Conservation (phyloP, 1,140 invertebrate species). For the Aphelenchoides fujianensis region DNA sequence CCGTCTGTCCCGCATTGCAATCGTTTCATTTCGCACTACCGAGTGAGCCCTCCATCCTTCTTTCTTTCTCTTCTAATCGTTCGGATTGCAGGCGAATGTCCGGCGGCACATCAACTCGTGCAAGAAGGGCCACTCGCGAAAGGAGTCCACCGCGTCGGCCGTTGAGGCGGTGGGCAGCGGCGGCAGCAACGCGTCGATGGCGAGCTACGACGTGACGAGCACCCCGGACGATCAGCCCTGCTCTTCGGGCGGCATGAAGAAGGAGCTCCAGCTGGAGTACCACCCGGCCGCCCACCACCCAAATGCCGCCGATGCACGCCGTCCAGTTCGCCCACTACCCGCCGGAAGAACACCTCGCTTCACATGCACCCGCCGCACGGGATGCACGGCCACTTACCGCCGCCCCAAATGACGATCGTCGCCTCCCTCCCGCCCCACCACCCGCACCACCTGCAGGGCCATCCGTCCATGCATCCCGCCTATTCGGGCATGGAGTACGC, state of each 20-base stretch:
- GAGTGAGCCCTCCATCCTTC: no score
- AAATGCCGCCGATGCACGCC: conserved; percentile 4
- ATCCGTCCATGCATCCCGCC: neutral
- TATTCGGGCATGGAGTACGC: neutral
- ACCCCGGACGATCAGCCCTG: conserved; percentile 14
- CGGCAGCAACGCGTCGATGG: neutral
- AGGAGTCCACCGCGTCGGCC: neutral
- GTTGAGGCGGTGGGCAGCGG: neutral
- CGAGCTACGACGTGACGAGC: neutral
- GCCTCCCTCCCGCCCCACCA: neutral
- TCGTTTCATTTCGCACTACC: conserved; percentile 53
- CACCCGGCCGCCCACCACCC: neutral
- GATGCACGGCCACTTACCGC: no score
- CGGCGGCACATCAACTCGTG: conserved; percentile 49
- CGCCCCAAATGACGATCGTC: no score
- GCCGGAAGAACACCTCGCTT: neutral
- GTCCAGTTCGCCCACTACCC: conserved; percentile 3
- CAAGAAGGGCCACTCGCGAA: conserved; percentile 29
- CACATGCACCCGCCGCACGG: no score
- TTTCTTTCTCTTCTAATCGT: neutral
- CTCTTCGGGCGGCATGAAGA: no score
- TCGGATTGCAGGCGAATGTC: conserved; percentile 48
- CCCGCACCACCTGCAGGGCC: conserved; percentile 8
- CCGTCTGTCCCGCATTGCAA: conserved; percentile 53
- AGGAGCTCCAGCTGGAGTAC: conserved; percentile 14